Conservation (phyloP, 2,113 vertebrate genomes). For the Alethe castanea region DNA sequence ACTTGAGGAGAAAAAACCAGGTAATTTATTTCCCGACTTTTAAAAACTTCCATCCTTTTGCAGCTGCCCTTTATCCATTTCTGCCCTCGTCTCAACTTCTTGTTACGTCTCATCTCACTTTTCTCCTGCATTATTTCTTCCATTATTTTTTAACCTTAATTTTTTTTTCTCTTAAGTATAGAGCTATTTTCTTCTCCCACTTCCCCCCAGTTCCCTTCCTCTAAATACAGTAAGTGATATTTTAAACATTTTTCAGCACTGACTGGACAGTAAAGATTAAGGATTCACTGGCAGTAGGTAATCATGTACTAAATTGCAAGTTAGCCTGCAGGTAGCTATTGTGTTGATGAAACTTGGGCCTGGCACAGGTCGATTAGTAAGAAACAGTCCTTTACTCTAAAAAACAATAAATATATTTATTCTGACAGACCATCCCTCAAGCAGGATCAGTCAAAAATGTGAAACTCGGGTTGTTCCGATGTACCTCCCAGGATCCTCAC, state of each 20-base stretch:
- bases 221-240: background rate
- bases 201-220: background rate
- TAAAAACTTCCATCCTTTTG: background rate
- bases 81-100: background rate
- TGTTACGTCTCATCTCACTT: background rate
- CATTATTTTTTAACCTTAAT: background rate
- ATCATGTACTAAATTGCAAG: slow-evolving; percentile 8
- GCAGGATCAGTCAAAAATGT: background rate
- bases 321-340: background rate
- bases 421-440: background rate
- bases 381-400: background rate
- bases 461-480: background rate
- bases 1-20: background rate
- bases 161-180: background rate
- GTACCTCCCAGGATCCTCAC: background rate
- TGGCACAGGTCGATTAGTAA: background rate
- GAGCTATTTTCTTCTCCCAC: background rate
- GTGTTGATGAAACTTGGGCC: background rate
- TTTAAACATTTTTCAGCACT: background rate
- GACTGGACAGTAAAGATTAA: background rate
- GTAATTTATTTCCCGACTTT: background rate
- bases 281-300: background rate
- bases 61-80: background rate
- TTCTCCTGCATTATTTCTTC: background rate
- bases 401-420: background rate